phyloP scores from a whole-genome alignment of 2,113 vertebrate genomes.

The Ancistrus triradiatus region DNA sequence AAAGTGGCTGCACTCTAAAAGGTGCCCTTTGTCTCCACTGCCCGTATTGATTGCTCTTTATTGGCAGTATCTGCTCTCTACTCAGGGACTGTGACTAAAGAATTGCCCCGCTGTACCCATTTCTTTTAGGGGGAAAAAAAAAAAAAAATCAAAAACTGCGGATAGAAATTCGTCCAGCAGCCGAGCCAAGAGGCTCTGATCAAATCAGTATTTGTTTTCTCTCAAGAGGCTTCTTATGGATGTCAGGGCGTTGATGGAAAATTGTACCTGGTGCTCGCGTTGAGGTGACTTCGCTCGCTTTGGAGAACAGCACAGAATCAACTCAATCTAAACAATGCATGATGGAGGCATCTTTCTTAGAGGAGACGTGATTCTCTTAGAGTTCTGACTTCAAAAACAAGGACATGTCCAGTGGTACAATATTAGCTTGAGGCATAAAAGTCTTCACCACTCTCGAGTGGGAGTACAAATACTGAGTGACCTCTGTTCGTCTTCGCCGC shows the following conservation, averaged over 20 bases:
- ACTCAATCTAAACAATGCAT: not conserved
- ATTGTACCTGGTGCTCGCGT: not conserved
- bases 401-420: too few species aligned
- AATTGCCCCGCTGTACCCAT: conserved; percentile 29
- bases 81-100: conserved; percentile 42
- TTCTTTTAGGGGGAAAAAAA: too few species aligned
- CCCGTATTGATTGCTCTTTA: conserved; percentile 54
- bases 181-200: conserved; percentile 18
- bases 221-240: conserved; percentile 7
- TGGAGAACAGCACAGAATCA: not conserved
- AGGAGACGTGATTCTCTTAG: too few species aligned
- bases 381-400: too few species aligned
- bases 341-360: too few species aligned
- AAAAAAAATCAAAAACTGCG: too few species aligned
- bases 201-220: conserved; percentile 35
- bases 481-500: too few species aligned
- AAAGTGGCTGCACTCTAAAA: conserved; percentile 52
- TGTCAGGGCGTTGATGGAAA: conserved; percentile 23
- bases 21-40: conserved; percentile 57
- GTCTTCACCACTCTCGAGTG: too few species aligned
- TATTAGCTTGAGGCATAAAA: too few species aligned
- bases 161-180: not conserved
- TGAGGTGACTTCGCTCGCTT: not conserved
- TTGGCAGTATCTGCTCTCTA: conserved; percentile 47
- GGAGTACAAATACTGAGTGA: too few species aligned